Conservation (phyloP, 2,113 vertebrate species). For the Chlamydotis undulata region DNA sequence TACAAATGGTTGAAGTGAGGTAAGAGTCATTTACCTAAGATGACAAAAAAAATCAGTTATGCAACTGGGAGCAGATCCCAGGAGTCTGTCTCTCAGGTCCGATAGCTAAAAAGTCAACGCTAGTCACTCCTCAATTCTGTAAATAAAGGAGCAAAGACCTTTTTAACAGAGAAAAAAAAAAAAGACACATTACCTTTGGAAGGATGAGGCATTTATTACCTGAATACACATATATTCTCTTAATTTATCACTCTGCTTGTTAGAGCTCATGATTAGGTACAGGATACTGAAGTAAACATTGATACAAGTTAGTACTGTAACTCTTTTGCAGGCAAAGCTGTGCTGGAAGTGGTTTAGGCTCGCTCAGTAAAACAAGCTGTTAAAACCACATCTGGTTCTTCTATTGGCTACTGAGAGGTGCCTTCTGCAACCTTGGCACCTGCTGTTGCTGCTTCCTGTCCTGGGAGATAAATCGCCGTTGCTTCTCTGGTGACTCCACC, state of each 20-base stretch:
- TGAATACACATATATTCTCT: background rate
- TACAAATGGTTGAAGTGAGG: background rate
- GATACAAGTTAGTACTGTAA: background rate
- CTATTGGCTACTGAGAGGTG: background rate
- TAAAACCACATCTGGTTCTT: background rate
- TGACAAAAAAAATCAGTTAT: background rate
- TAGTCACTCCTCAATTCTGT: background rate
- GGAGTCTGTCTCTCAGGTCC: background rate
- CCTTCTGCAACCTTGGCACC: background rate
- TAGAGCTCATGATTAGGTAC: background rate
- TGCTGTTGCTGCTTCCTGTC: background rate
- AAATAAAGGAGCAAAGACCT: background rate
- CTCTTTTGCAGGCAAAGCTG: background rate
- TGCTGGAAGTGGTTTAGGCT: background rate
- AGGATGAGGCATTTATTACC: background rate
- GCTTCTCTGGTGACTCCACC: background rate
- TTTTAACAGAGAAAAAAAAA: background rate
- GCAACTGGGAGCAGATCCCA: background rate
- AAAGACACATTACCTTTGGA: background rate
- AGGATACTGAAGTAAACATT: background rate
- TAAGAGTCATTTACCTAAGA: background rate
- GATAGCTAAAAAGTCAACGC: background rate
- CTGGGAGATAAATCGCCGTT: background rate
- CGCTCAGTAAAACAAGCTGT: background rate
- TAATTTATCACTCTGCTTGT: background rate